Evolutionary conservation across 1,140 invertebrate species (phyloP), one percentile per base, ranked within the genome.

Genomic region (Hycleus cichorii): DNA sequence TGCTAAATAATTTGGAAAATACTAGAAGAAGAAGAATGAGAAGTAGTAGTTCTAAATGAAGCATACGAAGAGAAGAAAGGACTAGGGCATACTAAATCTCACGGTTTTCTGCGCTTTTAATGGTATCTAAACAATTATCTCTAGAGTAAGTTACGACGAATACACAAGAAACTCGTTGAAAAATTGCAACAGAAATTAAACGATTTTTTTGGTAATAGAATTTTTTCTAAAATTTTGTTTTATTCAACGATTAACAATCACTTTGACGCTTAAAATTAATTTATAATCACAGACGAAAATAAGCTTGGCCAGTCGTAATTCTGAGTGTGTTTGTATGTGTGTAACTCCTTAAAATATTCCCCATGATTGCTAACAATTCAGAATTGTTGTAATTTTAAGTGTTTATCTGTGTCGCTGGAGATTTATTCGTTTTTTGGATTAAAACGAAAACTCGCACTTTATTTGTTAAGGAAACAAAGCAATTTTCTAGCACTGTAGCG

Each of bases 221-320:
- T 24, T 24, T 44, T 12, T 44, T 42, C 11, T 42, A 54, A 24
- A 55, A 39, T 59, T 55, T 49, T 32, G 32, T 32, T 32, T 32
- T 32, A 18, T 18, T 18, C 18, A 32, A 32, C 32, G 32, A 32
- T 32, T 32, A 32, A 59, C 57, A 63, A 47, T 56, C 47, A 43
- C 46, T 63, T 61, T 58, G 32, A 32, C 3, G 50, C 62, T 59
- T 64, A 63, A 64, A 67, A 63, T 55, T 65, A 67, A 67, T 63
- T 61, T 63, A 67, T 5, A 32, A 68, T 68, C 66, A 68, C 66
- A 68, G 66, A 68, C 57, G 62, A 66, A 68, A 68, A 66, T 64
- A 68, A 68, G 66, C 64, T 59, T 68, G 63, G 60, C 64, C 64
- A 68, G 64, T 68, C 63, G 27, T 51, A 49, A 32, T 47, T 62